Evolutionary conservation across 2,113 vertebrate species (phyloP).

Genomic region (Trogon melanurus): DNA sequence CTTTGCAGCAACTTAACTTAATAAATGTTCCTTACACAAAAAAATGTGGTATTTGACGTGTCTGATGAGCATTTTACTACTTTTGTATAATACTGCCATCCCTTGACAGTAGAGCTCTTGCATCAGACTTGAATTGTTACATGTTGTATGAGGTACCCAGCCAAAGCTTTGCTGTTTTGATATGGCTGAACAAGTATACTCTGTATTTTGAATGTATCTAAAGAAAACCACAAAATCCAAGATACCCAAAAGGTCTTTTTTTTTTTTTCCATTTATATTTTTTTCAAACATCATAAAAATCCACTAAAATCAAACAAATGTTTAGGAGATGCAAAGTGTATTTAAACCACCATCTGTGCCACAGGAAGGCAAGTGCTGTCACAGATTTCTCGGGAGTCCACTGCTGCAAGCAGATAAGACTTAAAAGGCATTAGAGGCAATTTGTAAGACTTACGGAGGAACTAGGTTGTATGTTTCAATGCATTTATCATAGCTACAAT

Average conservation of each 20-base stretch:
- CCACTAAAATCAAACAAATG: not conserved
- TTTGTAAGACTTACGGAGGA: not conserved
- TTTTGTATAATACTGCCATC: not conserved
- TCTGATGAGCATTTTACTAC: not conserved
- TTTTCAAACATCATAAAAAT: not conserved
- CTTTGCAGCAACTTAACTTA: not conserved
- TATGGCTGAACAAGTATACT: not conserved
- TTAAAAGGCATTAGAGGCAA: not conserved
- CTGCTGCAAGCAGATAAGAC: not conserved
- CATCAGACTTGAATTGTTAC: not conserved
- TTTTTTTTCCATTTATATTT: not conserved
- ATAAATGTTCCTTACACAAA: not conserved
- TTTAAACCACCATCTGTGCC: not conserved
- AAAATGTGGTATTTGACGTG: not conserved
- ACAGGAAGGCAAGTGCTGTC: not conserved
- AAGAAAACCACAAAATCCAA: not conserved
- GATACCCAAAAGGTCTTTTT: not conserved
- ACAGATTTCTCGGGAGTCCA: not conserved
- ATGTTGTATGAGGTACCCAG: not conserved
- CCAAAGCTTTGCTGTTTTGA: not conserved
- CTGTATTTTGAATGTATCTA: not conserved
- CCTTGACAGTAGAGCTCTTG: not conserved
- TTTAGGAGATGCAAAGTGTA: not conserved
- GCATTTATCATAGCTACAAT: not conserved
- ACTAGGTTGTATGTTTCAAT: not conserved